Evolutionary conservation across 2,113 vertebrate genomes (phyloP).

Genomic region (Scalopus aquaticus): DNA sequence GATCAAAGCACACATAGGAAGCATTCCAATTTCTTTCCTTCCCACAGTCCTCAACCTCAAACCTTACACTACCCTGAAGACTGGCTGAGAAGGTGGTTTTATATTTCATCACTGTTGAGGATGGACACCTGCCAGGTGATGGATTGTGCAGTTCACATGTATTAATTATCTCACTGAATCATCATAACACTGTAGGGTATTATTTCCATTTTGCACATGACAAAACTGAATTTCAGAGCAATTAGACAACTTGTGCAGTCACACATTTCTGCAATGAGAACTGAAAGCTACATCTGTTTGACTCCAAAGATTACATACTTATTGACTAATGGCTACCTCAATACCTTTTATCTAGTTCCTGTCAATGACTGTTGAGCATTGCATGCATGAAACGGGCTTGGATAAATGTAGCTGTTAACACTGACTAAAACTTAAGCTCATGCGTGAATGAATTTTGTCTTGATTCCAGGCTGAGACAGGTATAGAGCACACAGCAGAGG

Average conservation of each 20-base stretch:
- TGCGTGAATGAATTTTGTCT: not conserved
- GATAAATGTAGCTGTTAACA: not conserved
- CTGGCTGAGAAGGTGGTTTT: not conserved
- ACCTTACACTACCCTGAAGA: not conserved
- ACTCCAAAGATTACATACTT: not conserved
- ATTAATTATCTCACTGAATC: constrained; percentile 17
- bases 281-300: constrained; percentile 12
- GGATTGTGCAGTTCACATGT: not conserved
- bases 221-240: constrained; percentile 51
- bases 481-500: not conserved
- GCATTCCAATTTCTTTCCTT: not conserved
- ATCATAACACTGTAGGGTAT: constrained; percentile 19
- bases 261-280: constrained; percentile 9
- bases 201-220: constrained; percentile 46
- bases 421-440: not conserved
- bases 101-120: constrained; percentile 23
- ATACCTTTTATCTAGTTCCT: not conserved
- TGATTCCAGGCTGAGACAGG: not conserved
- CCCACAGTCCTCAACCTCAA: not conserved
- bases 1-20: not conserved
- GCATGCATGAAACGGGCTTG: not conserved
- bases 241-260: not conserved
- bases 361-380: not conserved
- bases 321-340: not conserved
- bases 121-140: not conserved